These are phyloP conservation scores for Cremastobaeus sp. DNA, from an alignment of 2,888 invertebrate species.

Conservation along the genomic window DNA sequence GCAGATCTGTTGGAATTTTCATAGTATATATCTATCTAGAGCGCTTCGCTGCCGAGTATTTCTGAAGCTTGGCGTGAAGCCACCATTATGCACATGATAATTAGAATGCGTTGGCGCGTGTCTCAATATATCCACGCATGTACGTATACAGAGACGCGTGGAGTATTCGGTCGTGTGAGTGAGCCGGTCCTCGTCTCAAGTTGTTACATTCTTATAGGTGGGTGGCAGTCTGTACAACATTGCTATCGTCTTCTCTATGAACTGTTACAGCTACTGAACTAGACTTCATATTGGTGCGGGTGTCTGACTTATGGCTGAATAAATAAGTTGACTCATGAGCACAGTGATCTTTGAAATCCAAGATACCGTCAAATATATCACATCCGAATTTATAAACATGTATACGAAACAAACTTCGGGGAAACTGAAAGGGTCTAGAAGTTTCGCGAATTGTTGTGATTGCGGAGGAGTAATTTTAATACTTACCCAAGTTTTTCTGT, in stretches of 20 bases:
- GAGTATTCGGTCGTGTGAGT: slow-evolving; percentile 55
- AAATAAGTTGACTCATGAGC: slow-evolving; percentile 71
- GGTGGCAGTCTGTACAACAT: slow-evolving; percentile 63
- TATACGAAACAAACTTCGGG: no score
- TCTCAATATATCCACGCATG: slow-evolving; percentile 77
- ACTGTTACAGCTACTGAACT: slow-evolving; percentile 63
- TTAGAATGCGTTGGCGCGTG: slow-evolving; percentile 79
- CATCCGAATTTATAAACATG: background rate
- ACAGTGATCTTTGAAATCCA: slow-evolving; percentile 60
- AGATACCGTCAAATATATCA: slow-evolving; percentile 59
- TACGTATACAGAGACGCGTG: slow-evolving; percentile 58
- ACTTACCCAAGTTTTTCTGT: no score
- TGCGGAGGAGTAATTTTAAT: no score
- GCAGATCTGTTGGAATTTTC: slow-evolving; percentile 63
- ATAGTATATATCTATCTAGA: slow-evolving; percentile 73
- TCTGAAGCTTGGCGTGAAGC: slow-evolving; percentile 77
- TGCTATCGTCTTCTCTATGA: slow-evolving; percentile 62
- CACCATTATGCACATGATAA: slow-evolving; percentile 79
- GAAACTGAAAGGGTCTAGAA: no score
- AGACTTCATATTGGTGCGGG: slow-evolving; percentile 58
- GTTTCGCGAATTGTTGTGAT: no score
- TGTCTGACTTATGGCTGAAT: slow-evolving; percentile 64
- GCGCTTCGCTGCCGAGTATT: slow-evolving; percentile 75
- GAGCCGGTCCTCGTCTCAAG: slow-evolving; percentile 58
- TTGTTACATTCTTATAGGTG: slow-evolving; percentile 67